Evolutionary conservation across 2,888 invertebrate species (phyloP), one percentile per base, ranked within the genome.

Genomic region (Drosophila testacea): DNA sequence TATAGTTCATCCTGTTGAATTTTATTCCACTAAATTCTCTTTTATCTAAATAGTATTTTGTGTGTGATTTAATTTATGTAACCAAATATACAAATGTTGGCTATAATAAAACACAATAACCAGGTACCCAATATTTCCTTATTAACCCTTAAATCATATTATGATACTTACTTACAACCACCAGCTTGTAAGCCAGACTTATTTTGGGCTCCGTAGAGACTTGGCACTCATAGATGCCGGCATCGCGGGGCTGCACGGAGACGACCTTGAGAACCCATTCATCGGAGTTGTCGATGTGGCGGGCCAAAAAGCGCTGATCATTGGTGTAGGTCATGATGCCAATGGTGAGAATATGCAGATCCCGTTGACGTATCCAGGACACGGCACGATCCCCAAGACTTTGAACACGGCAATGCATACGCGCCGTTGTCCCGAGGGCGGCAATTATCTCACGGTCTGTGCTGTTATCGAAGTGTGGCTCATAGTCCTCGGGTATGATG

Each of bases 401-500:
- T 77, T 96, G 94, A 71, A 97, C 97, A 88, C 96, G 94, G 93
- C 97, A 97, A 93, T 96, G 96, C 51, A 97, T 94, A 91, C 96
- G 96, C 72, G 97, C 96, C 47, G 96, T 96, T 93, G 96, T 96
- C 69, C 97, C 97, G 77, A 97, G 96, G 71, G 96, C 96, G 79
- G 96, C 96, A 86, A 96, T 96, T 90, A 96, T 95, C 90, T 97
- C 96, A 74, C 96, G 94, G 91, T 95, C 95, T 76, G 96, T 96
- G 90, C 95, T 95, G 93, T 97, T 97, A 93, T 97, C 96, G 93
- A 97, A 97, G 93, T 96, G 96, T 32, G 97, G 97, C 91, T 96
- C 90, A 34, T 71, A 65, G 22, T 81, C 85, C 56, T 90, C 92
- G 51, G 91, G 70, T 56, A 91, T 90, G 5, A 89, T 67, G 44